phyloP scores from a whole-genome alignment of 2,797 vertebrate species.

The Smutsia gigantea region DNA sequence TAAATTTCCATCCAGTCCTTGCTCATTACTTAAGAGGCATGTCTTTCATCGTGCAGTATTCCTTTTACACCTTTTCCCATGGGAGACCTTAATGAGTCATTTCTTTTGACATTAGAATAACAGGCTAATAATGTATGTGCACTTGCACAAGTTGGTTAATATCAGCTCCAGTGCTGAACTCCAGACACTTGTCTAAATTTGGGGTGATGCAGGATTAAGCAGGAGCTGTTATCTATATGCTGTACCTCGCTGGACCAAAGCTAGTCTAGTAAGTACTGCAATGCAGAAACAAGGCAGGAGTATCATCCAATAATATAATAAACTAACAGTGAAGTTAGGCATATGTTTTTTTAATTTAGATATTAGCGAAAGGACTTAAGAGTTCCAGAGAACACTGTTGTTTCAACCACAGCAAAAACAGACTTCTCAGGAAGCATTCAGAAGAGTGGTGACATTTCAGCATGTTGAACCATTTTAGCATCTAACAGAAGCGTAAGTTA shows the following conservation, averaged over 20 bases:
- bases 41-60: background rate
- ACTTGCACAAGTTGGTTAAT: background rate
- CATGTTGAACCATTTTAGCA: background rate
- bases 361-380: background rate
- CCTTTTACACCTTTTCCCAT: background rate
- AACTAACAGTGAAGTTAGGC: background rate
- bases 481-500: background rate
- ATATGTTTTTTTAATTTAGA: background rate
- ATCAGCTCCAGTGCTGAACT: background rate
- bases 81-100: background rate
- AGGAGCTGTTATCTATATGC: background rate
- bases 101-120: slow-evolving; percentile 16
- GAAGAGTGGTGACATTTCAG: background rate
- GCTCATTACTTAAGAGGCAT: background rate
- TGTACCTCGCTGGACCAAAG: background rate
- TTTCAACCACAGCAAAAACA: background rate
- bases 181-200: background rate
- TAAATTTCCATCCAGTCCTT: background rate
- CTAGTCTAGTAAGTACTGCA: background rate
- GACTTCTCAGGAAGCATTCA: background rate
- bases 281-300: background rate
- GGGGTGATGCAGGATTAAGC: background rate
- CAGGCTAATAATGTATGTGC: background rate
- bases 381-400: background rate
- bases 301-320: background rate